A percentile compares a stretch with the other conserved stretches of the same genome.
Conservation (phyloP, 2,113 vertebrate genomes). For the Oryzias woworae region DNA sequence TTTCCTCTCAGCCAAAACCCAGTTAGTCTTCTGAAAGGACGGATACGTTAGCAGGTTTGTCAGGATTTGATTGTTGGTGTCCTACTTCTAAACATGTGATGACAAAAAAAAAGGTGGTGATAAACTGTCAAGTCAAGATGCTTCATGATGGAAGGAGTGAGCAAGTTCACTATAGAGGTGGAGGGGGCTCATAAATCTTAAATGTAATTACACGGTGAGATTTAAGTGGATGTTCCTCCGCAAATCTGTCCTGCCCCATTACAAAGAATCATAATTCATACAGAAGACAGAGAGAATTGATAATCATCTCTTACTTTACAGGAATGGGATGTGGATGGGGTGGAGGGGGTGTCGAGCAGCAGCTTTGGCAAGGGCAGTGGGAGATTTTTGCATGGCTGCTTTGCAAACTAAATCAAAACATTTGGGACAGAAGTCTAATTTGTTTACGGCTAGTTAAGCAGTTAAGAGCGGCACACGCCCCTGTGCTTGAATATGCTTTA, state of each 20-base stretch:
- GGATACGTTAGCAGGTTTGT: constrained; percentile 50
- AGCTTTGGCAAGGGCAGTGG: background rate
- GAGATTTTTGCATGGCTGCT: constrained; percentile 25
- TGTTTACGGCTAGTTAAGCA: constrained; percentile 60
- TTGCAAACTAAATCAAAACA: constrained; percentile 12
- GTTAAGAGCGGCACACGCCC: constrained; percentile 41
- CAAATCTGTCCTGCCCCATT: constrained; percentile 58
- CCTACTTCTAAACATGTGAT: constrained; percentile 6
- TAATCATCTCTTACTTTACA: constrained; percentile 63
- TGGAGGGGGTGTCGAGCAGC: too few relatives aligned
- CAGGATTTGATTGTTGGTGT: constrained; percentile 29
- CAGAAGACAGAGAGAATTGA: constrained; percentile 37
- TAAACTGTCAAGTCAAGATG: constrained; percentile 31
- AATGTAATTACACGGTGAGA: constrained; percentile 65
- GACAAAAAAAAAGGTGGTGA: constrained; percentile 18
- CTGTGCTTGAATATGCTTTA: constrained; percentile 13
- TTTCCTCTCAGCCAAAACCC: constrained; percentile 55
- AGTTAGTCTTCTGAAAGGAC: constrained; percentile 48
- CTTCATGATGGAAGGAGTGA: background rate
- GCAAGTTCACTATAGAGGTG: background rate
- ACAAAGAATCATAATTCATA: constrained; percentile 34
- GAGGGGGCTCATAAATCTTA: constrained; percentile 57
- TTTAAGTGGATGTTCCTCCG: constrained; percentile 63
- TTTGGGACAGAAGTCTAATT: constrained; percentile 36
- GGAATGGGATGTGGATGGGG: constrained; percentile 16